A percentile compares a stretch with the other conserved stretches of the same genome.
These are phyloP conservation scores for Psilanteris sp. DNA, from an alignment of 1,140 invertebrate species.

Conservation along the genomic window DNA sequence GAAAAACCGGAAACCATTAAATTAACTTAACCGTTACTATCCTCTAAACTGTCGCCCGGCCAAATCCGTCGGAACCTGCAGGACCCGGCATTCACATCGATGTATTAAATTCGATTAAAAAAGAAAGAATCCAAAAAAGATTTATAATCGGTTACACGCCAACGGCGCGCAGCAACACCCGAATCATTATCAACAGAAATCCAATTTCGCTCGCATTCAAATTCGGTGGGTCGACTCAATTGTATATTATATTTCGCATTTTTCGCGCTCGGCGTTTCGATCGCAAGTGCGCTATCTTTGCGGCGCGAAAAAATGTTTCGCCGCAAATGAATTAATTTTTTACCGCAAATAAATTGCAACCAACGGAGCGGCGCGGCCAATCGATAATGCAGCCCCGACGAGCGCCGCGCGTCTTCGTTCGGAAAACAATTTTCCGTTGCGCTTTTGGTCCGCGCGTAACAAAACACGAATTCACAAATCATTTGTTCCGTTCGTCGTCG, in stretches of 20 bases:
- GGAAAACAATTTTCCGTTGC: constrained; percentile 24
- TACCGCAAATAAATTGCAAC: constrained; percentile 24
- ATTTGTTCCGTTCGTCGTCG: constrained; percentile 32
- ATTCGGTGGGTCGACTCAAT: constrained; percentile 6
- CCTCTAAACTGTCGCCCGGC: too few species aligned
- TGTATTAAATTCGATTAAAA: too few species aligned
- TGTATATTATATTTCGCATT: too few species aligned
- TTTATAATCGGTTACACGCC: too few species aligned
- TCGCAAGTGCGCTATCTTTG: background rate
- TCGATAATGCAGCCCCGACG: constrained; percentile 12
- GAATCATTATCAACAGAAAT: too few species aligned
- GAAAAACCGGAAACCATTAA: too few species aligned
- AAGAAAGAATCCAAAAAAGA: too few species aligned
- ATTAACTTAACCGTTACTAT: too few species aligned
- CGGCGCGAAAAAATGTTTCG: constrained; percentile 8
- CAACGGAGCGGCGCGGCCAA: background rate
- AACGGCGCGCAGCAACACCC: too few species aligned
- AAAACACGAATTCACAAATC: constrained; percentile 31
- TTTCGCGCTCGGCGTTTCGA: background rate
- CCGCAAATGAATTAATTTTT: constrained; percentile 32
- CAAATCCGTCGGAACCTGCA: too few species aligned
- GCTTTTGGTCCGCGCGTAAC: constrained; percentile 11
- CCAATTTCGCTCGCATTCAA: too few species aligned
- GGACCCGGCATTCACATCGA: too few species aligned
- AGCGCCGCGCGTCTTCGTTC: constrained; percentile 17